Conservation (phyloP, 2,888 invertebrate genomes). For the Mellilla xanthometata region DNA sequence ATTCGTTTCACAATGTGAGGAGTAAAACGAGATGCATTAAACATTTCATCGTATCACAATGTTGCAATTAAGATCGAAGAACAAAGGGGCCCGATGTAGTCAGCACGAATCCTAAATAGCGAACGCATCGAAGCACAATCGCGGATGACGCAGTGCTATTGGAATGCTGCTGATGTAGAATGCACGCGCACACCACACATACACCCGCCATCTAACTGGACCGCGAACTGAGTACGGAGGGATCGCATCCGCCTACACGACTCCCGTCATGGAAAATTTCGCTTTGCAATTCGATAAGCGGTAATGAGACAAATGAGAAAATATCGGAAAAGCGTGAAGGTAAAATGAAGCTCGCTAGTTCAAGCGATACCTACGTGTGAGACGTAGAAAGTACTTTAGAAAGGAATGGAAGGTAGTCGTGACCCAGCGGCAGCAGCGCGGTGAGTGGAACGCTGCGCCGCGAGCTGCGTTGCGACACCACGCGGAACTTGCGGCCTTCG, state of each 20-base stretch:
- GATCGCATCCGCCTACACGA: conserved; percentile 46
- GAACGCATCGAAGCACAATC: conserved; percentile 58
- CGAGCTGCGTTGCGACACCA: conserved; percentile 59
- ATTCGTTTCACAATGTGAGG: conserved; percentile 31
- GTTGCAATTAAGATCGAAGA: conserved; percentile 45
- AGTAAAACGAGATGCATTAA: conserved; percentile 40
- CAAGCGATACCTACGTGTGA: conserved; percentile 52
- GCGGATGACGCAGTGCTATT: conserved; percentile 64
- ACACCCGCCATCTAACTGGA: conserved; percentile 53
- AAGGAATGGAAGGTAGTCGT: conserved; percentile 78
- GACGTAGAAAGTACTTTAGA: conserved; percentile 80
- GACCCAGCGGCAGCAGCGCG: conserved; percentile 51
- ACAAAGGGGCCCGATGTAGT: conserved; percentile 48
- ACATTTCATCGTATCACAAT: conserved; percentile 38
- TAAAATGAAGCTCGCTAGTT: conserved; percentile 45
- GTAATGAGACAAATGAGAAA: conserved; percentile 45
- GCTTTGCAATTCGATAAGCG: conserved; percentile 52
- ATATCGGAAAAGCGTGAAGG: conserved; percentile 57
- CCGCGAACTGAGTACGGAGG: conserved; percentile 46
- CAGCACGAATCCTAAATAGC: conserved; percentile 54
- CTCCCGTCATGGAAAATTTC: conserved; percentile 38
- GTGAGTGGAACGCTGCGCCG: conserved; percentile 62
- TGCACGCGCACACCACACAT: conserved; percentile 57
- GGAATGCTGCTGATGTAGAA: conserved; percentile 74
- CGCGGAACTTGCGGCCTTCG: conserved; percentile 74